Conservation (phyloP, 2,888 invertebrate species). For the Yponomeuta plumbellus region DNA sequence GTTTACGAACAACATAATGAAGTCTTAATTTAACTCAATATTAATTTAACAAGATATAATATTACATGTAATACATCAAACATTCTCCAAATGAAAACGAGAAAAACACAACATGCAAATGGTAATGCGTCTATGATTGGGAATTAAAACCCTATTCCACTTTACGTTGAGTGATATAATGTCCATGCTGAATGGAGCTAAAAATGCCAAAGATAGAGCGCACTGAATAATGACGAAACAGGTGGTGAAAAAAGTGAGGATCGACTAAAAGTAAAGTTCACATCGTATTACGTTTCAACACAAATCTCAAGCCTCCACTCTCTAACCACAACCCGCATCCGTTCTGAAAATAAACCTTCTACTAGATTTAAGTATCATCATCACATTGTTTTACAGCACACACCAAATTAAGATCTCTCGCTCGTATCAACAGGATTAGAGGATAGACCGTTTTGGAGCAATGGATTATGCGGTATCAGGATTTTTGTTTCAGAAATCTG, state of each 20-base stretch:
- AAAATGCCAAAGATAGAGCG: too few species aligned
- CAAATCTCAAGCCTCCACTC: constrained; percentile 2
- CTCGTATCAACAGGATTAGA: not conserved
- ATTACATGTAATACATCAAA: too few species aligned
- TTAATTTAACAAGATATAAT: too few species aligned
- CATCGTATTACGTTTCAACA: not conserved
- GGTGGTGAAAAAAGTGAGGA: not conserved
- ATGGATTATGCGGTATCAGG: not conserved
- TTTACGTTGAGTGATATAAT: too few species aligned
- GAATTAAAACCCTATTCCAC: too few species aligned
- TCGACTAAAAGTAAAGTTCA: not conserved
- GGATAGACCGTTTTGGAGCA: not conserved
- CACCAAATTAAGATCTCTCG: not conserved
- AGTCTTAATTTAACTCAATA: too few species aligned
- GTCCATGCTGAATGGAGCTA: too few species aligned
- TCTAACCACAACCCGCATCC: constrained; percentile 12
- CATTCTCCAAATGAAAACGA: too few species aligned
- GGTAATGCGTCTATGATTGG: too few species aligned
- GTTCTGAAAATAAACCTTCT: constrained; percentile 4
- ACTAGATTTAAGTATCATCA: not conserved
- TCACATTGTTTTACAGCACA: not conserved
- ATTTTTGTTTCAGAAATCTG: not conserved
- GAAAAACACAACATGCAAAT: too few species aligned
- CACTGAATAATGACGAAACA: not conserved
- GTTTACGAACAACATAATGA: too few species aligned